Evolutionary conservation across 23 tunicate species (phyloP).

Genomic region (Halocynthia roretzi): DNA sequence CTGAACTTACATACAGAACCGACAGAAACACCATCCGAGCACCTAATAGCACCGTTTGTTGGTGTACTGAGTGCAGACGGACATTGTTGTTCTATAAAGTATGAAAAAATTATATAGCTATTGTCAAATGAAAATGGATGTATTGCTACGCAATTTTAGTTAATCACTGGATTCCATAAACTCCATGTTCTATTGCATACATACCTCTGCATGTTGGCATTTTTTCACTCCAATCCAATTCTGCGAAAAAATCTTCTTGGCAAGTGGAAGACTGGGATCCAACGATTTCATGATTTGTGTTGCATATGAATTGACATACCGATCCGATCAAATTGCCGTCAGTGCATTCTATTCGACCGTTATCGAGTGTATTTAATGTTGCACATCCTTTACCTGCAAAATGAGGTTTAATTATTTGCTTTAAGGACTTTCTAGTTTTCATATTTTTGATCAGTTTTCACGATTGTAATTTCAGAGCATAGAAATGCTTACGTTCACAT

Average conservation of each 20-base stretch:
- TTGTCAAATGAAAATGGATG: too few relatives aligned
- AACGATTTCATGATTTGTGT: conserved; percentile 9
- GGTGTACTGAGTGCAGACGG: not conserved
- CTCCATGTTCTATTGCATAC: not conserved
- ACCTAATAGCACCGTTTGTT: conserved; percentile 13
- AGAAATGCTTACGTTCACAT: conserved; percentile 29
- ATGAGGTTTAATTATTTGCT: not conserved
- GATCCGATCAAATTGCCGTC: conserved; percentile 19
- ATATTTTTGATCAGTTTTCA: not conserved
- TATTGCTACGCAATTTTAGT: not conserved
- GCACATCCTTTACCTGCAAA: conserved; percentile 14
- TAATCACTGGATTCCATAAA: not conserved
- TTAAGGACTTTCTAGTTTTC: too few relatives aligned
- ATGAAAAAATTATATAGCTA: not conserved
- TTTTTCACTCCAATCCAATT: not conserved
- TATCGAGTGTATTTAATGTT: not conserved
- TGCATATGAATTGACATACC: conserved; percentile 21
- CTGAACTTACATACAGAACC: conserved; percentile 25
- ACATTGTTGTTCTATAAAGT: conserved; percentile 4
- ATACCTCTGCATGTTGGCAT: not conserved
- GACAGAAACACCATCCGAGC: conserved; percentile 12
- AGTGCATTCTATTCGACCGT: conserved; percentile 24
- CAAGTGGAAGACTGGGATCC: conserved; percentile 16
- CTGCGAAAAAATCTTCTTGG: not conserved
- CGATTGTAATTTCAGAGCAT: not conserved